A percentile compares a stretch with the other conserved stretches of the same genome.
phyloP scores from a whole-genome alignment of 1,140 invertebrate species.

The Bombus terrestris region DNA sequence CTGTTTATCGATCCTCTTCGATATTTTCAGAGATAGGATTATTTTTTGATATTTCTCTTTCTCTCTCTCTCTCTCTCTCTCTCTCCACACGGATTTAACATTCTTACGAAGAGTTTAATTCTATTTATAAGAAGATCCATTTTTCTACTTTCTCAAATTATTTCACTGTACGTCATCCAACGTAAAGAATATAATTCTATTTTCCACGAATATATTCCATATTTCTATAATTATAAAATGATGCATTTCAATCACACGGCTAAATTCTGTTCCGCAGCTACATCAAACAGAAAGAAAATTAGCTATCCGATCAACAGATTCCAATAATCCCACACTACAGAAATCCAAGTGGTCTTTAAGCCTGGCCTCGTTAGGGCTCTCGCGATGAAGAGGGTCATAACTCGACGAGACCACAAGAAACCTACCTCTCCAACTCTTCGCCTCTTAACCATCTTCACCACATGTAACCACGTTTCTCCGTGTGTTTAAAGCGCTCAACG shows the following conservation, averaged over 20 bases:
- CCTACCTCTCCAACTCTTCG: neutral
- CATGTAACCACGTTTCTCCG: neutral
- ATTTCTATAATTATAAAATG: neutral
- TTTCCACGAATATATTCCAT: neutral
- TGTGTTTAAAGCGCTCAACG: neutral
- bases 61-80: too few species aligned
- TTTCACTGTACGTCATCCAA: too few species aligned
- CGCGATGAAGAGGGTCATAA: conserved; percentile 35
- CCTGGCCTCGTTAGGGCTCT: conserved; percentile 44
- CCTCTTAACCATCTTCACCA: neutral
- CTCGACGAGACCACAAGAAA: conserved; percentile 35
- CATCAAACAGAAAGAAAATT: neutral
- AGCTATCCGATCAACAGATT: neutral
- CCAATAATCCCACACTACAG: neutral
- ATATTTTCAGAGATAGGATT: too few species aligned
- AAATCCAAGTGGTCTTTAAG: neutral
- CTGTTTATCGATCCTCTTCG: too few species aligned
- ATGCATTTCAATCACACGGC: neutral
- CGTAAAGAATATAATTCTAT: too few species aligned
- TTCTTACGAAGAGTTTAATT: too few species aligned
- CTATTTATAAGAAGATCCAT: too few species aligned
- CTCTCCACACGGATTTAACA: too few species aligned
- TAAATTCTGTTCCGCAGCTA: neutral
- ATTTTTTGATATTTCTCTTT: too few species aligned
- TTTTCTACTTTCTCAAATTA: too few species aligned